phyloP scores from a whole-genome alignment of 2,113 vertebrate genomes.

The Agelaius tricolor region DNA sequence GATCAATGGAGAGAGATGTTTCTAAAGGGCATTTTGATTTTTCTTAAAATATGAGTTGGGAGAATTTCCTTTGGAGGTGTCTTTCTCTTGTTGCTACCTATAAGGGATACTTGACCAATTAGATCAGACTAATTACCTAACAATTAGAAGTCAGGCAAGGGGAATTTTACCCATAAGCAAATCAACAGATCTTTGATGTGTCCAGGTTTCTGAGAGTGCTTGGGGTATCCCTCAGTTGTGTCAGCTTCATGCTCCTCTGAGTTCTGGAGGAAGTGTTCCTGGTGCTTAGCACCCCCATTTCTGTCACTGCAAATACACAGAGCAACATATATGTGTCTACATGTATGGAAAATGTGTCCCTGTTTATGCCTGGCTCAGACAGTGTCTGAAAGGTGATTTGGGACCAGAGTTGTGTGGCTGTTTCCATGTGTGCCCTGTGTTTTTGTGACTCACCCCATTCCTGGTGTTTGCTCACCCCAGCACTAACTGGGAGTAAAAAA shows the following conservation, averaged over 20 bases:
- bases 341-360: neutral
- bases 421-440: neutral
- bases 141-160: neutral
- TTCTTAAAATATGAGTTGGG: neutral
- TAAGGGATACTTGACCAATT: neutral
- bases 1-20: neutral
- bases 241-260: neutral
- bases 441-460: neutral
- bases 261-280: neutral
- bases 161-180: neutral
- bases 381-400: neutral
- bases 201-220: neutral
- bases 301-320: neutral
- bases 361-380: neutral
- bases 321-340: neutral
- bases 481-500: neutral
- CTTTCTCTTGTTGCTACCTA: neutral
- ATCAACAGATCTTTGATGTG: neutral
- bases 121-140: neutral
- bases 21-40: neutral
- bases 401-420: neutral
- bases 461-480: neutral
- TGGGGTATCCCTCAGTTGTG: neutral
- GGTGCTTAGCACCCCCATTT: neutral
- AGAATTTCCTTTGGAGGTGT: neutral